Evolutionary conservation across 2,888 invertebrate genomes (phyloP), one percentile per base, ranked within the genome.

Genomic region (Agonopterix subpropinquella): DNA sequence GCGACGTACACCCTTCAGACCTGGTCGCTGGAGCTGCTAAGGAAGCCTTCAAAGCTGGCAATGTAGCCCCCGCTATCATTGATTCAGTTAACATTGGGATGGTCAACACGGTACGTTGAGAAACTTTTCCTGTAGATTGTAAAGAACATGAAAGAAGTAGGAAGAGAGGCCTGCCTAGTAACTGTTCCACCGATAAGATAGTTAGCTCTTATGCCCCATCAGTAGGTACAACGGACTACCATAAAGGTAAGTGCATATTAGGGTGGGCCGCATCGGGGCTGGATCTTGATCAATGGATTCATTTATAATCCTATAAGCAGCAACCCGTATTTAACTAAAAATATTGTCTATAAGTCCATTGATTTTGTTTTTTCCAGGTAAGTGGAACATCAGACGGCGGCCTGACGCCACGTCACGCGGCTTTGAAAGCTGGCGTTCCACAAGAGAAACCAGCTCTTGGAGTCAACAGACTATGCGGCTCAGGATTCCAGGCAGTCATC

Each of bases 381-480:
- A 89, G 89, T 46, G 90, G 95, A 0, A 91, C 96, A n/a, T 79
- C 92, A 0, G 98, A 98, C 87, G 96, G 96, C n/a, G 91, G 91
- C 10, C 94, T 96, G 64, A 76, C 97, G 53, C 92, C 98, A 0
- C 92, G 98, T 11, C 98, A 99, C 77, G 94, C 94, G 11, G 91
- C 92, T 0, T 88, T 99, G 4, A 91, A 93, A 61, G 89, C 92
- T 57, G 98, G 97, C 7, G 91, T 98, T 47, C 96, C 97, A 1
- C 81, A 93, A 56, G 94, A 95, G 44, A 93, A 89, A 49, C 97
- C 98, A 8, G 97, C 97, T 1, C 87, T 97, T 1, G 93, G 93
- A 11, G 91, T 99, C 7, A 99, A 98, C 85, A 90, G 99, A 56
- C 89, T 99, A 10, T 99, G 99, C 80, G 99, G 99, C 11, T 98